Evolutionary conservation across 2,888 invertebrate genomes (phyloP).

Genomic region (Notodonta ziczac): DNA sequence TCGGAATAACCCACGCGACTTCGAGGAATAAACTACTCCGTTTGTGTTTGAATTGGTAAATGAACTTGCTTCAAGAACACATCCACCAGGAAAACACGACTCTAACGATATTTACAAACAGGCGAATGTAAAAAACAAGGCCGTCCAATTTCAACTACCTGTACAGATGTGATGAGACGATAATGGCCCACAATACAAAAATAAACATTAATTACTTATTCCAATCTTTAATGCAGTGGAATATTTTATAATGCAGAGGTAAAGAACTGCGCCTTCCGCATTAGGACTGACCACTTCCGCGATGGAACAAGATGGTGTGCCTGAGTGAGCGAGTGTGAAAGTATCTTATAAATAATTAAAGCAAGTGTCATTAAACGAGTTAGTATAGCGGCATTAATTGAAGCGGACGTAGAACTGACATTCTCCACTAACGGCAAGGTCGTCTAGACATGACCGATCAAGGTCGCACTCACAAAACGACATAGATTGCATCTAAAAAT

Average conservation of each 20-base stretch:
- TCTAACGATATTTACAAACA: conserved; percentile 28
- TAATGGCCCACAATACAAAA: conserved; percentile 17
- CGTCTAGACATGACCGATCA: conserved; percentile 61
- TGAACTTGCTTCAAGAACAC: conserved; percentile 30
- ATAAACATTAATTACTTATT: conserved; percentile 32
- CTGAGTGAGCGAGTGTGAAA: conserved; percentile 51
- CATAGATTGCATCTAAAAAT: conserved; percentile 33
- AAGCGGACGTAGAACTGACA: conserved; percentile 60
- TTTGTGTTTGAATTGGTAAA: conserved; percentile 30
- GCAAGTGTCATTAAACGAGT: conserved; percentile 53
- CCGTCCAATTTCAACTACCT: conserved; percentile 18
- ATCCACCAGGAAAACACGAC: conserved; percentile 25
- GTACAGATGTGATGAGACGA: conserved; percentile 19
- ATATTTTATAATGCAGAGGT: conserved; percentile 29
- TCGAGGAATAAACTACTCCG: no score
- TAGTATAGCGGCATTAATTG: conserved; percentile 47
- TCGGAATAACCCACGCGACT: no score
- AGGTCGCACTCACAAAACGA: conserved; percentile 56
- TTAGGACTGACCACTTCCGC: conserved; percentile 53
- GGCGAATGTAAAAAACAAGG: conserved; percentile 31
- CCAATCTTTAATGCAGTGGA: conserved; percentile 31
- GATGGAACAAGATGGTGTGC: conserved; percentile 43
- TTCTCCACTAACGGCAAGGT: conserved; percentile 62
- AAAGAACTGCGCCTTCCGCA: conserved; percentile 49
- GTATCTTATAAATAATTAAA: conserved; percentile 40